Percentiles rank a stretch among this genome's conserved stretches.
These are phyloP conservation scores for Magallana nippona DNA, from an alignment of 2,888 invertebrate genomes.

Conservation along the genomic window DNA sequence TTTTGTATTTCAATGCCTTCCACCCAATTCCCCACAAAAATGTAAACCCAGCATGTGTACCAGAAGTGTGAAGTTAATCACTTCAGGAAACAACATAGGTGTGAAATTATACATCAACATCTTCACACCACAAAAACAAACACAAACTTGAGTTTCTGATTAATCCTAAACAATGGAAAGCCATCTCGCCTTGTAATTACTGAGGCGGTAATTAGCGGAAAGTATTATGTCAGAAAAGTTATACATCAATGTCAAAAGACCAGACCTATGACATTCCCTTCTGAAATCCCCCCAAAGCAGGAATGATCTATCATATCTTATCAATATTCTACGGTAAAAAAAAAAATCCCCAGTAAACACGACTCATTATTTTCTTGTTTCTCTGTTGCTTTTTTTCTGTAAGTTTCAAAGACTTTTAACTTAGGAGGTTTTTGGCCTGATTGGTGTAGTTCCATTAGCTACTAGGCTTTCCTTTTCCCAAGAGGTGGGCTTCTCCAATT, in stretches of 20 bases:
- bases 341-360: conserved; percentile 5
- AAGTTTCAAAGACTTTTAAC: conserved; percentile 8
- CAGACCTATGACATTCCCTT: conserved; percentile 27
- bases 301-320: not conserved
- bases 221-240: conserved; percentile 14
- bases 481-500: conserved; percentile 1
- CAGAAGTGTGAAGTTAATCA: conserved; percentile 15
- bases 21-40: conserved; percentile 27
- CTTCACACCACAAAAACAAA: not conserved
- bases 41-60: not conserved
- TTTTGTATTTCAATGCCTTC: not conserved
- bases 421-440: not conserved
- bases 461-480: not conserved
- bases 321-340: not conserved
- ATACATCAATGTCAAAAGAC: conserved; percentile 24
- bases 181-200: conserved; percentile 9
- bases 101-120: conserved; percentile 28
- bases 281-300: not conserved
- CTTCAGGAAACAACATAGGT: conserved; percentile 25
- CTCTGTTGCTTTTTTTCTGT: not conserved
- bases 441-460: conserved; percentile 30
- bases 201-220: conserved; percentile 28
- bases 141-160: not conserved
- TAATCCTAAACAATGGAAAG: conserved; percentile 15
- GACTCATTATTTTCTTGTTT: not conserved